Conservation (phyloP, 2,888 invertebrate species). For the Drosophila ustulata region DNA sequence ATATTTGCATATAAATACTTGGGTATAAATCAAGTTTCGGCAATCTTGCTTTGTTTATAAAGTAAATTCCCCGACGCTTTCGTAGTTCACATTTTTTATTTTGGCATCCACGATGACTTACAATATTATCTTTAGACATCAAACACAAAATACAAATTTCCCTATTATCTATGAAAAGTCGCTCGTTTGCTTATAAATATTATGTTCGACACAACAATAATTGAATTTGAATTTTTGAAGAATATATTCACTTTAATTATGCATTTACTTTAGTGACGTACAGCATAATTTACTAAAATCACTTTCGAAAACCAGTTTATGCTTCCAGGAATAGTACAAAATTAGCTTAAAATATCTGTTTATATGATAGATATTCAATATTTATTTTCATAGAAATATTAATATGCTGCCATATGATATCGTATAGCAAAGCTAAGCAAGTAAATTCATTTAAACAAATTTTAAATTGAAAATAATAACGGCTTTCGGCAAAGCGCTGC, state of each 20-base stretch:
- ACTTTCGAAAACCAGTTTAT: slow-evolving; percentile 18
- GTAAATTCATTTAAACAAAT: not conserved
- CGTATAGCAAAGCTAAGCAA: too few relatives aligned
- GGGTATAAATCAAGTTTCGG: slow-evolving; percentile 20
- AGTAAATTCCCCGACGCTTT: slow-evolving; percentile 53
- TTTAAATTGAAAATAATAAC: slow-evolving; percentile 4
- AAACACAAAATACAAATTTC: slow-evolving; percentile 14
- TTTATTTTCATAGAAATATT: not conserved
- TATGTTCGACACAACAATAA: slow-evolving; percentile 9
- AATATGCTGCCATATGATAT: too few relatives aligned
- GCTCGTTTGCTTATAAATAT: slow-evolving; percentile 13
- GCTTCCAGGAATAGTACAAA: not conserved
- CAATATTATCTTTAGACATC: slow-evolving; percentile 1
- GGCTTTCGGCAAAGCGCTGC: not conserved
- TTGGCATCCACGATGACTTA: slow-evolving; percentile 12
- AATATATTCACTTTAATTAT: not conserved
- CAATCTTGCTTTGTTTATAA: slow-evolving; percentile 42
- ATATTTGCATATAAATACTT: slow-evolving; percentile 18
- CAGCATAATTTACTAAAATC: slow-evolving; percentile 5
- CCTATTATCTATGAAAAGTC: slow-evolving; percentile 30
- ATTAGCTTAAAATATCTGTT: not conserved
- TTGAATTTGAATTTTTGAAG: slow-evolving; percentile 36
- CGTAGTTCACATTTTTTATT: slow-evolving; percentile 25
- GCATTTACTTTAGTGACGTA: slow-evolving; percentile 21
- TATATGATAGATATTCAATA: not conserved